Conservation (phyloP, 1,140 invertebrate species). For the Pemphigus obesinymphae region DNA sequence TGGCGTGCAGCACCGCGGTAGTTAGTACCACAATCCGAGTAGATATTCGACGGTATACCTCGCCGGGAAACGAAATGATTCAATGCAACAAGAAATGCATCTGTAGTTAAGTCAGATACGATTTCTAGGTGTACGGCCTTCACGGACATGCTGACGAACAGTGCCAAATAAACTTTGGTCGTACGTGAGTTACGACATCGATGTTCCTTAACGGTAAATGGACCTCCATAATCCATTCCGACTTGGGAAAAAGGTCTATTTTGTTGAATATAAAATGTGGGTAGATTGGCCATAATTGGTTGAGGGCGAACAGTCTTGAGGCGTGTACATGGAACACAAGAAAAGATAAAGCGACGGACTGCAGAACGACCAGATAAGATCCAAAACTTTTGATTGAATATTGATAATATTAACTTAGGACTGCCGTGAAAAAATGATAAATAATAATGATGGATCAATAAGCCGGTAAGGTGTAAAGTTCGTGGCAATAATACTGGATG, state of each 20-base stretch:
- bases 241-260: too few relatives aligned
- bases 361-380: too few relatives aligned
- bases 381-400: too few relatives aligned
- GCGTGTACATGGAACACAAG: neutral
- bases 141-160: constrained; percentile 48
- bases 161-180: constrained; percentile 36
- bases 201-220: constrained; percentile 32
- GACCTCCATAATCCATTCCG: too few relatives aligned
- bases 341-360: too few relatives aligned
- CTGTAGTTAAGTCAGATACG: too few relatives aligned
- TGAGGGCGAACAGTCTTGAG: neutral
- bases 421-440: neutral
- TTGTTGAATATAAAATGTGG: too few relatives aligned
- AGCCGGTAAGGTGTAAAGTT: neutral
- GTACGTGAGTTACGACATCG: neutral
- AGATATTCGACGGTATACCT: constrained; percentile 15
- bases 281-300: constrained; percentile 44
- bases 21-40: constrained; percentile 42
- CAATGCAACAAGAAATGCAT: constrained; percentile 46
- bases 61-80: constrained; percentile 45
- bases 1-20: constrained; percentile 41
- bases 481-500: neutral
- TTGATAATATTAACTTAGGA: too few relatives aligned
- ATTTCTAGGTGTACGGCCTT: constrained; percentile 48
- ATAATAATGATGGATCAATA: neutral